Base-by-base conservation (phyloP, 1,140 invertebrate species). In the Drosophila pseudoananassae region DNA sequence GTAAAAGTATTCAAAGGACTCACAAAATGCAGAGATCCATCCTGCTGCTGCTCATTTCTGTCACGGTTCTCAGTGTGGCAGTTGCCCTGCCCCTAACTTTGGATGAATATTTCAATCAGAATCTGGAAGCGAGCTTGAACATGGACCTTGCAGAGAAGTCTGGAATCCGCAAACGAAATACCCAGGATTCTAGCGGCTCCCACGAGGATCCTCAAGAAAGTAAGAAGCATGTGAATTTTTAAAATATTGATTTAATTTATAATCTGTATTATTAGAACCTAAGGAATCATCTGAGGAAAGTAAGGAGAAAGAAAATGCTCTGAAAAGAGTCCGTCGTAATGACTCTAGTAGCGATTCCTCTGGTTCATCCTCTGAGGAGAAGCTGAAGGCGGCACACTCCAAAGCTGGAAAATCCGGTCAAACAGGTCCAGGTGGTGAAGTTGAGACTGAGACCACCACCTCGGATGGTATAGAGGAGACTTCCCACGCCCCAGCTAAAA, bases 211-310 rank as follows among this genome's bases (percentile, higher is more conserved):
- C 31, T 10, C 8, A 33, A 33, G 10, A 33, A 33, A 33, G 31
- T 33, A 8, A 33, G 31, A 9, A 10, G 10, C 8, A 10, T 33
- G 31, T 12, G 8, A 33, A 33, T 10, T 33, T 33, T 33, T 10
- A 2, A 33, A 10, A 10, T 10, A 3, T 10, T 10, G 10, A 10
- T 33, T 9, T 10, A 33, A 33, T 8, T 8, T 2, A 33, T 10
- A 33, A 3, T 33, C 31, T 10, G 2, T 4, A 8, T 33, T 33
- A 10, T 33, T 8, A 33, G 31, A 33, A 8, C 8, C 8, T 1
- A 33, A 33, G 10, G 31, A 1, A 33, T 33, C 31, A 33, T 68
- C 61, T 10, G 64, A 68, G 20, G 64, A 68, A 66, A 65, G 33
- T 1, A 64, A 66, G 25, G 63, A 63, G n/a, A 66, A 66, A 10